Base-by-base conservation (phyloP, 64 coral and sea anemone genomes). In the Porites lutea region DNA sequence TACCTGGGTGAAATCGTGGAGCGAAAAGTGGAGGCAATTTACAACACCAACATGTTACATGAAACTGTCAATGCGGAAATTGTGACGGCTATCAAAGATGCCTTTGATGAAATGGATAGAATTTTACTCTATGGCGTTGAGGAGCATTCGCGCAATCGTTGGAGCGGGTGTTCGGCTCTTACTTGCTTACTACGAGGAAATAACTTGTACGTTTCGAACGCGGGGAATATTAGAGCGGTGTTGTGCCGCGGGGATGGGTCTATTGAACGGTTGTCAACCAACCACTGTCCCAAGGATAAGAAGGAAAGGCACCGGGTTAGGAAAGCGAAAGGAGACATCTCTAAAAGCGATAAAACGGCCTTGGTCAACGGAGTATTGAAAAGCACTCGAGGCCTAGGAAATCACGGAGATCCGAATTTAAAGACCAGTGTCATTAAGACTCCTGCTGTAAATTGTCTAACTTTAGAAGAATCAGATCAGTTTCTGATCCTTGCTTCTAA, bases 81-180 rank as follows among this genome's bases (percentile, higher is more conserved):
- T 22, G 19, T 77, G 14, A 67, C 63, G 37, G 87, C 91, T 10
- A 94, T 96, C 67, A 93, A 60, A 72, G 76, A 96, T 78, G 58
- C 97, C 9, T 99, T 91, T 72, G 79, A 84, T 50, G 91, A 96
- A 91, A 96, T 99, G 97, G 97, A 99, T 82, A 88, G 59, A 74
- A 58, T 96, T 11, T 82, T 99, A 21, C 94, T 94, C 2, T 74
- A 88, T 59, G 97, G 97, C 11, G 87, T 88, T 15, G 88, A 99
- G 13, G 97, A 99, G 78, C 86, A 83, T 18, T 99, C 97, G 8
- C 82, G 97, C 16, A 99, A 99, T 64, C 94, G 97, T 5, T 99
- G 97, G 97, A 99, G 97, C 74, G 97, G 97, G 4, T 99, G 97
- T 72, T 99, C 97, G 22, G 97, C 97, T 13, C 51, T 93, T 0